phyloP scores from a whole-genome alignment of 2,888 invertebrate species.

The Lasioglossum morio region DNA sequence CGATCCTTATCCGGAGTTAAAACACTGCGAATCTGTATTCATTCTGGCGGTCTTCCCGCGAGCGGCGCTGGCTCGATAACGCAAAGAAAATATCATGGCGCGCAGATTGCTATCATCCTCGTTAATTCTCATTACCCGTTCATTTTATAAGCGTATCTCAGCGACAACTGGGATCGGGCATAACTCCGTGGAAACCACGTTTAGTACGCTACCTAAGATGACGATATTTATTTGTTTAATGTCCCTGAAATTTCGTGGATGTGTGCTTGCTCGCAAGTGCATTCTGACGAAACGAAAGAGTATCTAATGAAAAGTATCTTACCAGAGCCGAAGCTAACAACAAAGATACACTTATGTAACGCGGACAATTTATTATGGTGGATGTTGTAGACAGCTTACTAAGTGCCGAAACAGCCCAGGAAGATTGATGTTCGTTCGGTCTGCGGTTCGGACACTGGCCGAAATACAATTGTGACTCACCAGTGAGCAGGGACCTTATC shows the following conservation, averaged over 20 bases:
- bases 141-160: constrained; percentile 70
- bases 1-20: constrained; percentile 59
- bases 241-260: background rate
- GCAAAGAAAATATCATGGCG: constrained; percentile 53
- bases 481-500: constrained; percentile 21
- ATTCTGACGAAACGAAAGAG: background rate
- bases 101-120: constrained; percentile 69
- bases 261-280: background rate
- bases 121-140: constrained; percentile 73
- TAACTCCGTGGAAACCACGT: constrained; percentile 26
- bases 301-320: background rate
- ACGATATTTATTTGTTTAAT: constrained; percentile 18
- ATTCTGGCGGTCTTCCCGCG: constrained; percentile 48
- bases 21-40: constrained; percentile 65
- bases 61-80: constrained; percentile 54
- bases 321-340: constrained; percentile 5
- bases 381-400: constrained; percentile 63
- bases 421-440: constrained; percentile 73
- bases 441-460: constrained; percentile 53
- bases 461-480: constrained; percentile 47
- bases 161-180: constrained; percentile 22
- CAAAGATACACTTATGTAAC: constrained; percentile 8
- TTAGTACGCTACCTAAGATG: constrained; percentile 16
- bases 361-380: constrained; percentile 66
- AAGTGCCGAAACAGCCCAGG: constrained; percentile 67